These are phyloP conservation scores for Enteromius viviparus DNA, from an alignment of 2,797 vertebrate genomes.

Conservation along the genomic window DNA sequence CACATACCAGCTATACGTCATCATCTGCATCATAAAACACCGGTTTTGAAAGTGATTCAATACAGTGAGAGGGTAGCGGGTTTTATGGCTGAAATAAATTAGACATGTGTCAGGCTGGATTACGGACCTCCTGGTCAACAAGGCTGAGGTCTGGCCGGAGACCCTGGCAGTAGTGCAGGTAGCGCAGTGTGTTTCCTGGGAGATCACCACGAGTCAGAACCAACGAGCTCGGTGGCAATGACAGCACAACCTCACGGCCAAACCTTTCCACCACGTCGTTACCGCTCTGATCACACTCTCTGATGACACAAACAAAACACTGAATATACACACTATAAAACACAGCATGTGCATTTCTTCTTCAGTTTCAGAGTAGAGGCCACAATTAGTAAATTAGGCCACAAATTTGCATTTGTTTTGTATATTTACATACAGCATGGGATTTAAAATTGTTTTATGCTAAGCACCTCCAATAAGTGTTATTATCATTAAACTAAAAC, in stretches of 20 bases:
- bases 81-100: background rate
- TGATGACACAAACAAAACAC: constrained; percentile 62
- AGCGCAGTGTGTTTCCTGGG: constrained; percentile 94
- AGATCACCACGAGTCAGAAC: constrained; percentile 94
- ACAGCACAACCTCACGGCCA: constrained; percentile 87
- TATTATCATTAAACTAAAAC: background rate
- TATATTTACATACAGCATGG: background rate
- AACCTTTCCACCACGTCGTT: constrained; percentile 89
- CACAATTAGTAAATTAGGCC: background rate
- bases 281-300: constrained; percentile 87
- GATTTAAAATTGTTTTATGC: background rate
- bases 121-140: constrained; percentile 94
- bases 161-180: constrained; percentile 90
- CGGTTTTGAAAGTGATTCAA: background rate
- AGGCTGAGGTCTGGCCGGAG: constrained; percentile 87
- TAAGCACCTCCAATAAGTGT: background rate
- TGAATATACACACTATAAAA: background rate
- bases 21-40: constrained; percentile 82
- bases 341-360: background rate
- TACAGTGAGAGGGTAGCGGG: background rate
- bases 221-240: constrained; percentile 83
- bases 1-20: constrained; percentile 97
- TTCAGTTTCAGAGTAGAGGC: background rate
- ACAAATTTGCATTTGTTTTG: background rate
- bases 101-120: constrained; percentile 6